Conservation (phyloP, 2,888 invertebrate genomes). For the Drosophila birchii region DNA sequence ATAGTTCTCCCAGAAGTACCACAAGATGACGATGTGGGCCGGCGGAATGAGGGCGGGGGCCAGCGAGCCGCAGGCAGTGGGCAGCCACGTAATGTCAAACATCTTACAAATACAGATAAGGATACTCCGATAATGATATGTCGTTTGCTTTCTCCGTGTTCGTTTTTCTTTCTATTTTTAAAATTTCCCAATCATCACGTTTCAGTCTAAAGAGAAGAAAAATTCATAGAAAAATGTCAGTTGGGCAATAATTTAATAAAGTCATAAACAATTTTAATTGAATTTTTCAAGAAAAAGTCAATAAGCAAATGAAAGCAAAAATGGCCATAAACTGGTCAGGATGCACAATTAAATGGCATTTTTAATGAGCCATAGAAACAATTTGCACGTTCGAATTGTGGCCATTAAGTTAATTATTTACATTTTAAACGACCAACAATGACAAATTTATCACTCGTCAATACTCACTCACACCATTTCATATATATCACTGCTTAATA, state of each 20-base stretch:
- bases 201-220: constrained; percentile 1
- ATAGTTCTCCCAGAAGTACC: constrained; percentile 89
- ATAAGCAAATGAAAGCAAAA: constrained; percentile 7
- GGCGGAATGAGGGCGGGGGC: constrained; percentile 87
- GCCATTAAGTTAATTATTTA: not conserved
- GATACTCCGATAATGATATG: constrained; percentile 24
- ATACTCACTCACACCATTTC: not conserved
- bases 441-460: not conserved
- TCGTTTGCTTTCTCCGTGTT: constrained; percentile 9
- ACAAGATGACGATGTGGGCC: constrained; percentile 87
- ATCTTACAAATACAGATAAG: constrained; percentile 54
- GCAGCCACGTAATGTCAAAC: constrained; percentile 84
- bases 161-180: not conserved
- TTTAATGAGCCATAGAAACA: constrained; percentile 8
- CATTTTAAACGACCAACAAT: not conserved
- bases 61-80: constrained; percentile 84
- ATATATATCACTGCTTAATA: not conserved
- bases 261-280: constrained; percentile 1
- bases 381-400: not conserved
- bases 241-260: constrained; percentile 1
- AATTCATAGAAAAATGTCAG: not conserved
- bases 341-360: constrained; percentile 9
- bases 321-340: not conserved
- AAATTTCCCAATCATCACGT: constrained; percentile 8
- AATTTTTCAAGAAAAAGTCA: not conserved